phyloP scores from a whole-genome alignment of 1,140 invertebrate species.

The Leucophenga varia region DNA sequence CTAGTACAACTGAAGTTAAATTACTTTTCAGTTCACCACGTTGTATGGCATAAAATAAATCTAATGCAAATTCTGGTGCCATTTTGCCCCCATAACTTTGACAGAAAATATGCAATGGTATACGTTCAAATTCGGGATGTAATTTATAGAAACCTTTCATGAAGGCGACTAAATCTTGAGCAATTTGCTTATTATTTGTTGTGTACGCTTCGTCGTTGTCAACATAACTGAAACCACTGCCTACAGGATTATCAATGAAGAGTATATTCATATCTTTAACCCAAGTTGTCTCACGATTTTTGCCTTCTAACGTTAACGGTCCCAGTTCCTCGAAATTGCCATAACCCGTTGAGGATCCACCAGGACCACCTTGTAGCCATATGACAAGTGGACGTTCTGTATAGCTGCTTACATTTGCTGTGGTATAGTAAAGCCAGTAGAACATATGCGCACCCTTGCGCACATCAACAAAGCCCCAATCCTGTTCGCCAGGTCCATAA shows the following conservation, averaged over 20 bases:
- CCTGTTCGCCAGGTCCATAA: conserved; percentile 64
- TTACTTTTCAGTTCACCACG: conserved; percentile 67
- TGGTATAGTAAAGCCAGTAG: conserved; percentile 79
- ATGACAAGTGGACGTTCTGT: conserved; percentile 70
- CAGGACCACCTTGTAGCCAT: conserved; percentile 79
- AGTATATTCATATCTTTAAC: conserved; percentile 77
- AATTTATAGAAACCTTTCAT: conserved; percentile 66
- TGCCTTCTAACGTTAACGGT: conserved; percentile 66
- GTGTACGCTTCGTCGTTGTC: conserved; percentile 62
- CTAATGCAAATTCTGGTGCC: conserved; percentile 72
- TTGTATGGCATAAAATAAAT: conserved; percentile 64
- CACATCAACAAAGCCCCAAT: conserved; percentile 70
- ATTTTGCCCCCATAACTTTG: conserved; percentile 92
- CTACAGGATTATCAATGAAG: conserved; percentile 88
- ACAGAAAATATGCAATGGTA: conserved; percentile 78
- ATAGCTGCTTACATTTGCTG: conserved; percentile 60
- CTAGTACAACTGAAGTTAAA: conserved; percentile 75
- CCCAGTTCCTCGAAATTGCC: conserved; percentile 81
- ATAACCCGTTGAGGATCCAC: conserved; percentile 72
- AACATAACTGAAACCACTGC: conserved; percentile 84
- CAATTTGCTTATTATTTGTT: conserved; percentile 72
- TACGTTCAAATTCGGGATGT: conserved; percentile 67
- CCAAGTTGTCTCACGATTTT: conserved; percentile 73
- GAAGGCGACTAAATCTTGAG: conserved; percentile 73
- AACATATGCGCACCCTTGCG: conserved; percentile 75